Percentiles rank a stretch among this genome's conserved stretches.
Evolutionary conservation across 2,113 vertebrate genomes (phyloP).

Genomic region (Jacana jacana): DNA sequence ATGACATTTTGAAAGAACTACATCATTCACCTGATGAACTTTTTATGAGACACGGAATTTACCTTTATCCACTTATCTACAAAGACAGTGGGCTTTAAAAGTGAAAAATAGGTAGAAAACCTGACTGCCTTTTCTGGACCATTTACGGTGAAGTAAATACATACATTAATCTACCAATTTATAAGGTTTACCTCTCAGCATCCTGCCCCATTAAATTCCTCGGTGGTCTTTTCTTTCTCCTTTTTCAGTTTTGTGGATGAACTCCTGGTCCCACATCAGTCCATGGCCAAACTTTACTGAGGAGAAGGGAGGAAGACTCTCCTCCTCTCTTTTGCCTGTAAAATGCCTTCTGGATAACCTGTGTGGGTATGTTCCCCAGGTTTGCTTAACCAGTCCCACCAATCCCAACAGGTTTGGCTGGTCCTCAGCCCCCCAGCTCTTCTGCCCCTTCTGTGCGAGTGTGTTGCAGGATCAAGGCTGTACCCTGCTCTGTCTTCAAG

Average conservation of each 20-base stretch:
- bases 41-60: conserved; percentile 41
- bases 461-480: neutral
- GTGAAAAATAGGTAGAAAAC: neutral
- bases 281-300: neutral
- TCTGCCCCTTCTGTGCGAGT: neutral
- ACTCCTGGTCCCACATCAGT: neutral
- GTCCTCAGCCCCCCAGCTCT: neutral
- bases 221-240: neutral
- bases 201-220: neutral
- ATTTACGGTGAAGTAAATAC: neutral
- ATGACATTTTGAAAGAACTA: conserved; percentile 40
- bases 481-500: neutral
- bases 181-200: neutral
- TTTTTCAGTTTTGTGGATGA: neutral
- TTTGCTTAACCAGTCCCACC: neutral
- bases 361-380: neutral
- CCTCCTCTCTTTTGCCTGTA: neutral
- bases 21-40: conserved; percentile 28
- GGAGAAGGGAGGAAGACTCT: neutral
- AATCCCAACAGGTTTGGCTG: neutral
- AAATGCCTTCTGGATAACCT: neutral
- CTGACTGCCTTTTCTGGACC: neutral
- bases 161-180: neutral
- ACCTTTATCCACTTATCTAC: neutral
- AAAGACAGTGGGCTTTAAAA: neutral